These are phyloP conservation scores for Lacerta viridis DNA, from an alignment of 2,797 vertebrate genomes.

Conservation along the genomic window DNA sequence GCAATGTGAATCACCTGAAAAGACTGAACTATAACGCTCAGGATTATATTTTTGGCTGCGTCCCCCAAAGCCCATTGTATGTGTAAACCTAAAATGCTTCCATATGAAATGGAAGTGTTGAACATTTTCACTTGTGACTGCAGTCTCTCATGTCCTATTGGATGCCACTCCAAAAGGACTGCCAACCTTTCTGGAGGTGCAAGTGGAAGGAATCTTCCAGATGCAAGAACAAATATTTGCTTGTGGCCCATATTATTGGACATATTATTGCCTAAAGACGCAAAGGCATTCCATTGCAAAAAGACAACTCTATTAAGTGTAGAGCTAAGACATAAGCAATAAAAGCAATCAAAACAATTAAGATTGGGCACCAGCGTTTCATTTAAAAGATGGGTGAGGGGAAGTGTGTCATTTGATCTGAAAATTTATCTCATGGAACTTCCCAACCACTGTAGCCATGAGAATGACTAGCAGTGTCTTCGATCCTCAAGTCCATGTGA, in stretches of 20 bases:
- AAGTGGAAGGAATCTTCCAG: not conserved
- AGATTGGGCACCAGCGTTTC: not conserved
- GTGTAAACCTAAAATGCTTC: not conserved
- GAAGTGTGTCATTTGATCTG: too few relatives aligned
- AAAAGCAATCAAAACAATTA: not conserved
- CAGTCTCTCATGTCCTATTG: not conserved
- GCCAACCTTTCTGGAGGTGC: not conserved
- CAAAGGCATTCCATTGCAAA: not conserved
- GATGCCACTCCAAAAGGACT: not conserved
- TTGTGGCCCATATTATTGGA: not conserved
- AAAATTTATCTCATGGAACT: too few relatives aligned
- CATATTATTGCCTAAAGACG: not conserved
- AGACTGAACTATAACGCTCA: not conserved
- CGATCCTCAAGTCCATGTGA: not conserved
- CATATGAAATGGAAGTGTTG: not conserved
- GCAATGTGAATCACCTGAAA: not conserved
- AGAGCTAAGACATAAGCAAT: not conserved
- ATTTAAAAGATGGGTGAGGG: not conserved
- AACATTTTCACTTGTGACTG: not conserved
- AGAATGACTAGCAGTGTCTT: not conserved
- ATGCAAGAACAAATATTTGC: not conserved
- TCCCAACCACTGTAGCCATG: not conserved
- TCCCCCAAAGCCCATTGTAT: not conserved
- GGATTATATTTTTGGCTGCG: not conserved
- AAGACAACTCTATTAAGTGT: not conserved